phyloP scores from a whole-genome alignment of 2,888 invertebrate genomes.

The Apamea crenata region DNA sequence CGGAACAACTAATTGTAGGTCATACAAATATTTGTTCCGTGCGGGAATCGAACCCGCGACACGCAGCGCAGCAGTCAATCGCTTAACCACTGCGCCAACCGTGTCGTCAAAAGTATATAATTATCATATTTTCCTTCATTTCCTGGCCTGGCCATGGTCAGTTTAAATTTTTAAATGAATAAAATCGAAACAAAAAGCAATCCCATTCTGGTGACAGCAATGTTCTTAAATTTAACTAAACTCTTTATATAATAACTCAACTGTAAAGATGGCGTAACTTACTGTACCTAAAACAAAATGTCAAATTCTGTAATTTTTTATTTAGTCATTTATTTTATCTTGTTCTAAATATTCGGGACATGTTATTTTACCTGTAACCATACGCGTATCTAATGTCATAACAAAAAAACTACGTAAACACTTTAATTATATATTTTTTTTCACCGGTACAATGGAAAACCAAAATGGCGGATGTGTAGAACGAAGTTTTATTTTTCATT shows the following conservation, averaged over 20 bases:
- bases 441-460: not conserved
- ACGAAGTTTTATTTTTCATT: slow-evolving; percentile 22
- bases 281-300: not conserved
- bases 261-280: not conserved
- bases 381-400: slow-evolving; percentile 2
- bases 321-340: not conserved
- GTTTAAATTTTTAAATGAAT: not conserved
- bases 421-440: slow-evolving; percentile 25
- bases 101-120: no score
- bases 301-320: not conserved
- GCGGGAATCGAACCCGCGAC: no score
- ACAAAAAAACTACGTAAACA: slow-evolving; percentile 22
- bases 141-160: not conserved
- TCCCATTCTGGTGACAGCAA: not conserved
- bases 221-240: not conserved
- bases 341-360: not conserved
- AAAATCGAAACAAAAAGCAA: not conserved
- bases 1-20: no score
- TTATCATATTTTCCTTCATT: not conserved
- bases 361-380: slow-evolving; percentile 1
- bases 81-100: no score
- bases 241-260: not conserved
- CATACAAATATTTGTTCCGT: no score
- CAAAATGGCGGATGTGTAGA: slow-evolving; percentile 52
- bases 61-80: no score